Conservation (phyloP, 2,888 invertebrate genomes). For the Theretra japonica region DNA sequence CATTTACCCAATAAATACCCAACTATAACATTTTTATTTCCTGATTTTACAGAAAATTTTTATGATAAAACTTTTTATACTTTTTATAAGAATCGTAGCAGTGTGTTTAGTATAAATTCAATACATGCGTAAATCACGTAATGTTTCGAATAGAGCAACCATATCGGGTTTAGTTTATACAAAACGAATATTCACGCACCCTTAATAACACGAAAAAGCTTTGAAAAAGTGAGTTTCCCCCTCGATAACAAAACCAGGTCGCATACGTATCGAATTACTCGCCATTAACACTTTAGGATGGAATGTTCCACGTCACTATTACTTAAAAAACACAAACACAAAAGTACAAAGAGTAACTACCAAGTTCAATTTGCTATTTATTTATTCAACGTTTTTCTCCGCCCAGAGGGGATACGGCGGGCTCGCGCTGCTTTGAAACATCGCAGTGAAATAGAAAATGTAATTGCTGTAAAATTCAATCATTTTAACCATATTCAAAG, state of each 20-base stretch:
- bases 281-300: constrained; percentile 19
- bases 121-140: background rate
- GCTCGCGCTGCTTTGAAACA: constrained; percentile 13
- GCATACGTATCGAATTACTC: constrained; percentile 20
- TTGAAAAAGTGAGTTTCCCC: constrained; percentile 4
- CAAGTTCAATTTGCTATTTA: constrained; percentile 15
- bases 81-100: background rate
- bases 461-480: constrained; percentile 22
- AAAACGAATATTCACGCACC: constrained; percentile 1
- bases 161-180: constrained; percentile 8
- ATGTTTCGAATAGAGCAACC: background rate
- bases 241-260: constrained; percentile 17
- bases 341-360: constrained; percentile 18
- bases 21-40: too few species aligned
- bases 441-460: constrained; percentile 14
- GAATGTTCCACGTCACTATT: constrained; percentile 11
- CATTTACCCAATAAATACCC: background rate
- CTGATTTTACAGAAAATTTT: too few species aligned
- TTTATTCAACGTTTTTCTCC: constrained; percentile 17
- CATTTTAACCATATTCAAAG: background rate
- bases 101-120: background rate
- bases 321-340: background rate
- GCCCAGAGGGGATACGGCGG: constrained; percentile 7
- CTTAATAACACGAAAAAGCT: constrained; percentile 8
- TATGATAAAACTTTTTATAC: background rate